Base-by-base conservation (phyloP, 2,113 vertebrate species). In the Cyprinodon variegatus region DNA sequence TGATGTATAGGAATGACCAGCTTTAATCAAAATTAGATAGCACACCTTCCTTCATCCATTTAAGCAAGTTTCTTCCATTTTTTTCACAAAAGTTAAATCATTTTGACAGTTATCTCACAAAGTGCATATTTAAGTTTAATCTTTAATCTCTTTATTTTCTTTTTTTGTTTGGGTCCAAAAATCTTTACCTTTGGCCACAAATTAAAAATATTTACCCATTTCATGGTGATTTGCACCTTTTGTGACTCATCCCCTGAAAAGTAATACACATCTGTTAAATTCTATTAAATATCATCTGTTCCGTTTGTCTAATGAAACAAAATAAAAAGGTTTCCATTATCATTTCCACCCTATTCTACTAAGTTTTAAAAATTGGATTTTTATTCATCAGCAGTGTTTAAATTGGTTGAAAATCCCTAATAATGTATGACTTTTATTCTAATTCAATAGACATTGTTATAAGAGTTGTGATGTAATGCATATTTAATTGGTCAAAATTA, bases 401-500 rank as follows among this genome's bases (percentile, higher is more conserved):
- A 17, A 72, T 13, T 60, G 36, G 37, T 65, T 60, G 61, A 43
- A 14, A 64, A 60, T 69, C 67, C 66, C n/a, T 66, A 68, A 67
- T 11, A 61, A 43, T 62, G 17, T 65, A 61, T 50, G 10, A 71
- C 45, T 3, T 53, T 74, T 73, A 68, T 76, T 78, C 60, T 46
- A 40, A 76, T 62, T 61, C 75, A 57, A 74, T 46, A 15, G 48
- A 20, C 50, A n/a, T 57, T 48, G 22, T 11, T 64, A 39, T 4
- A 68, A 62, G 11, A 61, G 76, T 61, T 68, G 2, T 43, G 4
- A 77, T 64, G 61, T 40, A 29, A 60, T 77, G 67, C 59, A 63
- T 37, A 53, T 69, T 65, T 70, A 72, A 22, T 17, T 50, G 73
- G n/a, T 63, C 8, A 74, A 83, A 80, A 74, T 80, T n/a, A 79